phyloP scores from a whole-genome alignment of 1,140 invertebrate genomes.

The Stegodyphus dumicola region DNA sequence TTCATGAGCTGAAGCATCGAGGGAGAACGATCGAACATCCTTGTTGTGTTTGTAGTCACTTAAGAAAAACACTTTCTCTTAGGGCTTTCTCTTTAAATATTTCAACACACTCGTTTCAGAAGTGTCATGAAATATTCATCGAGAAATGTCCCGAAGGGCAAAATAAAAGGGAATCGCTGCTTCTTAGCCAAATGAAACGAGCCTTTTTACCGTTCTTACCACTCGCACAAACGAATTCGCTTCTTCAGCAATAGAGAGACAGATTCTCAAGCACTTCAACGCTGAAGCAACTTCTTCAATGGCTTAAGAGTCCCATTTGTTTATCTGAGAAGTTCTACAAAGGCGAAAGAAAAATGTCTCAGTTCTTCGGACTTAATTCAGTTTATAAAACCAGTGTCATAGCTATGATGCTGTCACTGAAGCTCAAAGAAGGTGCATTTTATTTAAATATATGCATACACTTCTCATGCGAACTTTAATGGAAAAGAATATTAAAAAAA shows the following conservation, averaged over 20 bases:
- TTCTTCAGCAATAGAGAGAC: neutral
- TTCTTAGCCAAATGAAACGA: neutral
- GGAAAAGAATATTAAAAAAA: no score
- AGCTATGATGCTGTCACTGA: no score
- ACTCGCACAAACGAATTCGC: neutral
- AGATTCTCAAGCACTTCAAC: neutral
- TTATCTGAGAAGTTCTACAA: no score
- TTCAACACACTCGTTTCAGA: conserved; percentile 15
- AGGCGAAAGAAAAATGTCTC: no score
- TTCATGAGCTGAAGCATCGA: no score
- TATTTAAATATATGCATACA: no score
- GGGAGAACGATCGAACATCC: neutral
- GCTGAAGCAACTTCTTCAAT: no score
- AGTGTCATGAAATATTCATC: conserved; percentile 39
- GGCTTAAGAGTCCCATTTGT: no score
- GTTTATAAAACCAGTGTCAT: no score
- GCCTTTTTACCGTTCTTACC: neutral
- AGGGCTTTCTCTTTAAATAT: conserved; percentile 45
- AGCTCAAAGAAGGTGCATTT: no score
- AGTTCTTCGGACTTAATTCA: no score
- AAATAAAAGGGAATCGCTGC: neutral
- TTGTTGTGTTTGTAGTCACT: neutral
- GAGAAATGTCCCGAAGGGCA: neutral
- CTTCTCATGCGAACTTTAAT: no score
- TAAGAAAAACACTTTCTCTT: conserved; percentile 7